phyloP scores from a whole-genome alignment of 2,888 invertebrate species.

The Cremastinae sp. region DNA sequence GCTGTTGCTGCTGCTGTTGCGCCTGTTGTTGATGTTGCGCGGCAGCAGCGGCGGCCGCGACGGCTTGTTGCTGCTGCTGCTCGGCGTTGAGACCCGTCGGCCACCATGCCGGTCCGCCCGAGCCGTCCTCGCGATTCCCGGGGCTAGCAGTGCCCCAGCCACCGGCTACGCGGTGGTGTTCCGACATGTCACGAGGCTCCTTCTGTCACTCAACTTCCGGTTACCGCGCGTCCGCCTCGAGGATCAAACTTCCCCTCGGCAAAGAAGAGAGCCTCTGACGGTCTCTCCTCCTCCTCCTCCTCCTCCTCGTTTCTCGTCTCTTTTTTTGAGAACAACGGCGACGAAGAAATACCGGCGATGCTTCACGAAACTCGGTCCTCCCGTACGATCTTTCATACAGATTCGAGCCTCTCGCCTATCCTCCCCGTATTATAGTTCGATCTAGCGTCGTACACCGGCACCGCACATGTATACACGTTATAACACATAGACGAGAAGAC shows the following conservation, averaged over 20 bases:
- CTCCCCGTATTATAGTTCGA: conserved; percentile 46
- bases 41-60: conserved; percentile 80
- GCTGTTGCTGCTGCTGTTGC: conserved; percentile 81
- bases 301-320: conserved; percentile 8
- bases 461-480: conserved; percentile 51
- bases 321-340: neutral
- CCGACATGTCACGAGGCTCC: conserved; percentile 82
- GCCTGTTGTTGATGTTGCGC: conserved; percentile 80
- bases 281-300: neutral
- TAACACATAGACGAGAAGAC: conserved; percentile 49
- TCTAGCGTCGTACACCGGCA: conserved; percentile 40
- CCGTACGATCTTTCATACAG: neutral
- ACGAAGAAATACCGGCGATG: too few species aligned
- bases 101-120: conserved; percentile 82
- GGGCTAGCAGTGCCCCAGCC: conserved; percentile 81
- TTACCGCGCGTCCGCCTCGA: conserved; percentile 49
- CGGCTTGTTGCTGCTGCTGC: conserved; percentile 77
- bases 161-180: conserved; percentile 85
- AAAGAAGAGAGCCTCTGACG: too few species aligned
- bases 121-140: conserved; percentile 81
- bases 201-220: conserved; percentile 72
- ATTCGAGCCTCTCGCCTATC: conserved; percentile 4
- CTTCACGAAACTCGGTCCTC: conserved; percentile 4
- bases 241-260: too few species aligned
- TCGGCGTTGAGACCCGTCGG: conserved; percentile 78